Base-by-base conservation (phyloP, 2,888 invertebrate genomes). In the Diachrysia chrysitis region DNA sequence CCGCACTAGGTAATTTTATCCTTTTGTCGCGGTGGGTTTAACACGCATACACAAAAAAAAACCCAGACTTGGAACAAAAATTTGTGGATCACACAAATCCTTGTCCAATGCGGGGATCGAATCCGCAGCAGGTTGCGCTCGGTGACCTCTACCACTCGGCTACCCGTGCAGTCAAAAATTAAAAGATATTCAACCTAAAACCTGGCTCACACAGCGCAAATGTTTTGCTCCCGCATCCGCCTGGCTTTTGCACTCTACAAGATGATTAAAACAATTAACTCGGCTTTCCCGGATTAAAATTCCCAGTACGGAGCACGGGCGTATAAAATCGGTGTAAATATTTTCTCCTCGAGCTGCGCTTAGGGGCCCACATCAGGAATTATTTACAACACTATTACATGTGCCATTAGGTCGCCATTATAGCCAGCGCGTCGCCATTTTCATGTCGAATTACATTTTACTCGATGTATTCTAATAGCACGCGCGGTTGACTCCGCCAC, bases 331-430 rank as follows among this genome's bases (percentile, higher is more conserved):
- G 57, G 55, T 66, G 64, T 73, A 63, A 70, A 82, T 74, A 81
- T 73, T 70, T 78, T 73, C 76, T 76, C 46, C 12, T 53, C 53
- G 12, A 60, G 72, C 55, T 60, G 66, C 42, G 37, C 58, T 70
- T 51, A 64, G 74, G 66, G 70, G 60, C 51, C 59, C 62, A 68
- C 67, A 71, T 70, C 69, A 77, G 78, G 86, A 85, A 88, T 89
- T 87, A 89, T 89, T 89, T 84, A 88, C 85, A 84, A 78, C 83
- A 87, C 87, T 88, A 88, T 91, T 88, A 91, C 87, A 90, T 84
- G 85, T 84, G 78, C 89, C 89, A 91, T 92, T 91, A 90, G 82
- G 73, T 82, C 75, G 81, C 84, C 86, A 90, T 89, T 88, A 85
- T 76, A 72, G 78, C 79, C 73, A 23, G 53, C 53, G 74, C 79